phyloP scores from a whole-genome alignment of 2,797 vertebrate genomes.

The Poeciliopsis turneri region DNA sequence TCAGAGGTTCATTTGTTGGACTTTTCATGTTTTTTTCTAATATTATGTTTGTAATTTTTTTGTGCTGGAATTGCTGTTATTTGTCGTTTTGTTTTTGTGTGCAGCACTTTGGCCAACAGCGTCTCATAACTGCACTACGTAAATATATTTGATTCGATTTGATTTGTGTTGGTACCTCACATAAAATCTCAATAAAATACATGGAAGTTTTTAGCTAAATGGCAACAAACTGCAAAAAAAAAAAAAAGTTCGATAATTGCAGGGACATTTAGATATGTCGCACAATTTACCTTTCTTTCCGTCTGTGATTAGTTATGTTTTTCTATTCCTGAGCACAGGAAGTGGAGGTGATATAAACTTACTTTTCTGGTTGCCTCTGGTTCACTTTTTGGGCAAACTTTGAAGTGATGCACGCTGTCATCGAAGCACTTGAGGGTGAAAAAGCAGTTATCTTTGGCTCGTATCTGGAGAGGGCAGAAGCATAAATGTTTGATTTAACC shows the following conservation, averaged over 20 bases:
- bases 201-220: background rate
- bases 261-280: background rate
- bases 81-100: no score
- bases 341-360: slow-evolving; percentile 27
- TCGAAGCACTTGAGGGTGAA: slow-evolving; percentile 96
- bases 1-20: no score
- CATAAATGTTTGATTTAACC: background rate
- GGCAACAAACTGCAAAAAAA: background rate
- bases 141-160: no score
- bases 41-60: no score
- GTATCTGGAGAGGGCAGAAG: slow-evolving; percentile 79
- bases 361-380: slow-evolving; percentile 89
- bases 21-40: no score
- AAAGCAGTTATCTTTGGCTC: slow-evolving; percentile 85
- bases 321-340: background rate
- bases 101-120: no score
- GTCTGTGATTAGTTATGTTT: background rate
- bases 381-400: slow-evolving; percentile 85
- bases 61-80: no score
- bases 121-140: no score
- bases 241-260: background rate
- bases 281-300: background rate
- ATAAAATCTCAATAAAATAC: background rate
- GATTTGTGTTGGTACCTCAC: background rate
- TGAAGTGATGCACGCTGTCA: slow-evolving; percentile 92